phyloP scores from a whole-genome alignment of 1,140 invertebrate species.

The Linepithema humile region DNA sequence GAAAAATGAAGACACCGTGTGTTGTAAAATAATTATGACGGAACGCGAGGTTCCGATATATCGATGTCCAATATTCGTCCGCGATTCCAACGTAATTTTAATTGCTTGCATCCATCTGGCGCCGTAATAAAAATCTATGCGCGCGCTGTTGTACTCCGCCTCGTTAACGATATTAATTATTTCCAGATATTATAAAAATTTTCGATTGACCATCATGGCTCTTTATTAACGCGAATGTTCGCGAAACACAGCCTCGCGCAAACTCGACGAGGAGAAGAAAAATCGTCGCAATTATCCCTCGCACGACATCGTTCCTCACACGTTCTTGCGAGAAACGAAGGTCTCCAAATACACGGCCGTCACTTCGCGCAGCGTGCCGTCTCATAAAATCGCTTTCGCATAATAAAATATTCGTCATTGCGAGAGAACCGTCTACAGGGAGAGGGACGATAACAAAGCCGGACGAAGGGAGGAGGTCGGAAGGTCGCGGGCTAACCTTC shows the following conservation, averaged over 20 bases:
- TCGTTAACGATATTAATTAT: slow-evolving; percentile 47
- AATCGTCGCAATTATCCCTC: slow-evolving; percentile 31
- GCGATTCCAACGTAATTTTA: slow-evolving; percentile 46
- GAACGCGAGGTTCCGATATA: slow-evolving; percentile 43
- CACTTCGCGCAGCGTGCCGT: slow-evolving; percentile 20
- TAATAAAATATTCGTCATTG: slow-evolving; percentile 50
- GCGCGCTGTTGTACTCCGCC: background rate
- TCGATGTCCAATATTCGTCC: slow-evolving; percentile 32
- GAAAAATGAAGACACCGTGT: slow-evolving; percentile 8
- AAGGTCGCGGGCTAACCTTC: slow-evolving; percentile 21
- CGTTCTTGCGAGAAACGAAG: slow-evolving; percentile 3
- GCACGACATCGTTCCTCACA: background rate
- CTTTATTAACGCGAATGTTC: slow-evolving; percentile 10
- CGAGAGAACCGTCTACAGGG: background rate
- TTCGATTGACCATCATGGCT: background rate
- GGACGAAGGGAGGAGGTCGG: background rate
- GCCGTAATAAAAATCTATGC: slow-evolving; percentile 28
- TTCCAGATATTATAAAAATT: slow-evolving; percentile 49
- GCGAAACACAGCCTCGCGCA: background rate
- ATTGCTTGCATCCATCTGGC: slow-evolving; percentile 36
- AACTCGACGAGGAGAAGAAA: background rate
- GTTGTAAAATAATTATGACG: slow-evolving; percentile 45
- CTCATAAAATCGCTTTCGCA: slow-evolving; percentile 44
- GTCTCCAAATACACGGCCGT: slow-evolving; percentile 12
- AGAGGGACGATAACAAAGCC: slow-evolving; percentile 40